Conservation (phyloP, 2,797 vertebrate species). For the Eospalax fontanierii region DNA sequence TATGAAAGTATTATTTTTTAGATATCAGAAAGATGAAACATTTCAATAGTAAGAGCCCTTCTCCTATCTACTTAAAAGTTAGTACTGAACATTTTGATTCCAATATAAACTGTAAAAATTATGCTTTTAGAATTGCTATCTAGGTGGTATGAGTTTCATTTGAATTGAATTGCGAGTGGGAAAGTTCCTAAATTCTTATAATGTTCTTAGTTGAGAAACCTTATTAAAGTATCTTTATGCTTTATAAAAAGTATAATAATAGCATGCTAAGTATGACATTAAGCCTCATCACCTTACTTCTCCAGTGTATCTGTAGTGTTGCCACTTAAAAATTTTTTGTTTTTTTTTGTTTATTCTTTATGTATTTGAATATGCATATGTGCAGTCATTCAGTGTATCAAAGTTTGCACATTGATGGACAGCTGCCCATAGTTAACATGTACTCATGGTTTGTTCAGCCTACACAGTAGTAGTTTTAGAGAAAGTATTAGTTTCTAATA, state of each 20-base stretch:
- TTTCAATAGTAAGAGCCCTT: neutral
- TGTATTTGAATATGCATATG: slow-evolving; percentile 21
- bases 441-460: neutral
- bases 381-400: neutral
- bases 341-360: slow-evolving; percentile 46
- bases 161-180: slow-evolving; percentile 43
- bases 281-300: neutral
- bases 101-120: slow-evolving; percentile 39
- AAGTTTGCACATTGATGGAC: slow-evolving; percentile 14
- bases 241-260: slow-evolving; percentile 33
- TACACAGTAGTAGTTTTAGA: slow-evolving; percentile 47
- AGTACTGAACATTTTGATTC: slow-evolving; percentile 47
- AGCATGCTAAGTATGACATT: slow-evolving; percentile 51
- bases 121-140: slow-evolving; percentile 47
- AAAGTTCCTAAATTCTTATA: slow-evolving; percentile 49
- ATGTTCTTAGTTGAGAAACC: slow-evolving; percentile 47
- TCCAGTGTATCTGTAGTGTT: slow-evolving; percentile 2
- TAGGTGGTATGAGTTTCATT: slow-evolving; percentile 43
- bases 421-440: neutral
- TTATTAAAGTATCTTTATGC: slow-evolving; percentile 48
- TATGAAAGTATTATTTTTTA: slow-evolving; percentile 28
- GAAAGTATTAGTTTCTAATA: slow-evolving; percentile 46
- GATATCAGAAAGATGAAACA: slow-evolving; percentile 53
- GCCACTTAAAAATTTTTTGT: slow-evolving; percentile 16
- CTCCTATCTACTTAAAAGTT: neutral